Evolutionary conservation across 2,888 invertebrate genomes (phyloP).

Genomic region (Thera obeliscata): DNA sequence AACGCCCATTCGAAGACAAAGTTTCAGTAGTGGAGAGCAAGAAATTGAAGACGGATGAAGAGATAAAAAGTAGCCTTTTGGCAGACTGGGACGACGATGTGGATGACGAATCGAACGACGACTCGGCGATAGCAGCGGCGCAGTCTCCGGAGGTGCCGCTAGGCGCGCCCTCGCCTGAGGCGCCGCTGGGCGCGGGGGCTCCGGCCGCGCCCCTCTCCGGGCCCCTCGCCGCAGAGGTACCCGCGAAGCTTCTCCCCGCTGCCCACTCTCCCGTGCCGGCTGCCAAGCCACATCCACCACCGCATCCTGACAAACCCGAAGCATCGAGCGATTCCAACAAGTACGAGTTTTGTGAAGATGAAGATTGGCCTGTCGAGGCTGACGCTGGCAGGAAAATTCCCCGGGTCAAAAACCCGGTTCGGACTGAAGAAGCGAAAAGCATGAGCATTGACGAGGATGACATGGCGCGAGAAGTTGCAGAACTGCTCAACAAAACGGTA

Average conservation of each 20-base stretch:
- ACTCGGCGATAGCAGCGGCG: slow-evolving; percentile 54
- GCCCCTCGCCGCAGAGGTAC: slow-evolving; percentile 56
- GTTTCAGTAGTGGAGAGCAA: slow-evolving; percentile 63
- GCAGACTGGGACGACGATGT: slow-evolving; percentile 91
- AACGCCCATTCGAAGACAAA: slow-evolving; percentile 70
- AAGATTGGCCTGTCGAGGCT: slow-evolving; percentile 84
- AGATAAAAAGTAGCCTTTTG: slow-evolving; percentile 88
- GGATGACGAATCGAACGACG: slow-evolving; percentile 68
- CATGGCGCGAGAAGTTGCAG: slow-evolving; percentile 84
- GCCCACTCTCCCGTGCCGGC: slow-evolving; percentile 55
- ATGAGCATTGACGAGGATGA: slow-evolving; percentile 76
- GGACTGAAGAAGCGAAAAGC: slow-evolving; percentile 72
- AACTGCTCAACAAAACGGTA: slow-evolving; percentile 85
- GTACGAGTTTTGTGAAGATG: slow-evolving; percentile 92
- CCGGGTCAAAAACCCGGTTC: slow-evolving; percentile 80
- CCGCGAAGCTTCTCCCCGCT: slow-evolving; percentile 56
- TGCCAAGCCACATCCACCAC: slow-evolving; percentile 55
- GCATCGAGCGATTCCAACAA: slow-evolving; percentile 87
- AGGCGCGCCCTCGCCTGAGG: slow-evolving; percentile 66
- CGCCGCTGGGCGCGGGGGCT: slow-evolving; percentile 66
- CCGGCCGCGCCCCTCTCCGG: slow-evolving; percentile 60
- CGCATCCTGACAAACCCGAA: slow-evolving; percentile 69
- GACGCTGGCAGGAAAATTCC: slow-evolving; percentile 87
- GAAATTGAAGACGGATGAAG: slow-evolving; percentile 84
- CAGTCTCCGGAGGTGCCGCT: slow-evolving; percentile 69